Base-by-base conservation (phyloP, 2,888 invertebrate genomes). In the Meloe dianella region DNA sequence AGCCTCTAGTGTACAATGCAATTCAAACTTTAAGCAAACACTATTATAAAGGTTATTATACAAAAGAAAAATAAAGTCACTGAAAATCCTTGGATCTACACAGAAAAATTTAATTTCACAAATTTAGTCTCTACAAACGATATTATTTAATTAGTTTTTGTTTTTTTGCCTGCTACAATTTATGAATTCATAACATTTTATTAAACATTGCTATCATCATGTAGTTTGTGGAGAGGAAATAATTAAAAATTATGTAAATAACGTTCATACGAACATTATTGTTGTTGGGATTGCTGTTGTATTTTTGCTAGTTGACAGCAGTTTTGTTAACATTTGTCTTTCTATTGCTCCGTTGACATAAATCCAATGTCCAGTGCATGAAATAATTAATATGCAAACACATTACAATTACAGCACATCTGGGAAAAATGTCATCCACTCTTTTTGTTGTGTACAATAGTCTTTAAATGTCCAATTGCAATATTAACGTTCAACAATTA, bases 321-420 rank as follows among this genome's bases (percentile, higher is more conserved):
- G 62, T 61, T 67, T 61, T 58, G 57, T 59, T 61, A 59, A 60
- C 58, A 54, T 67, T 67, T 64, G 57, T 61, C 41, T 54, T 58
- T 58, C 9, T 38, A 41, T 24, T 22, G 32, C 14, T 14, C 17
- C 5, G 22, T 22, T 60, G 41, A 60, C 60, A 41, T 41, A 60
- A 60, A 60, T 60, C 60, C 38, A 60, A 38, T 60, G 67, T 60
- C 64, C 69, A 67, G 70, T 68, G 73, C 72, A 70, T 69, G 70
- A 66, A 71, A 72, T 72, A 74, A 75, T 76, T 76, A 75, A 74
- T 73, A 76, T 78, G 75, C 75, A 76, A 76, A 75, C 71, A 71
- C 71, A 69, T 56, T 61, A 6, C n/a, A 10, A 27, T 27, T 27
- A 54, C 70, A 65, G 71, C 74, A 69, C 75, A 76, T 75, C 72